These are phyloP conservation scores for Orthosia incerta DNA, from an alignment of 2,888 invertebrate genomes.

Conservation along the genomic window DNA sequence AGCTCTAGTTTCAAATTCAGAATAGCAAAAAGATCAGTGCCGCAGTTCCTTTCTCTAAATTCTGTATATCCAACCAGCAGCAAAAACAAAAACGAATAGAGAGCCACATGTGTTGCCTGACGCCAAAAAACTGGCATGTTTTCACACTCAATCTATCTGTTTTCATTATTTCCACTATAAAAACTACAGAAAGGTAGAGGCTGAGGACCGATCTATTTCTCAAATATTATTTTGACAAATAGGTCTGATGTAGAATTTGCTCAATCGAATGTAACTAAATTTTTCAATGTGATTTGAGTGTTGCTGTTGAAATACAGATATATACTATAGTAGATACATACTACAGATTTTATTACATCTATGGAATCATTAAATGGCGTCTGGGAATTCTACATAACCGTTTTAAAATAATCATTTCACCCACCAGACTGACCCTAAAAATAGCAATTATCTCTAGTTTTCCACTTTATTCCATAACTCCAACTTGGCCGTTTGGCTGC, in stretches of 20 bases:
- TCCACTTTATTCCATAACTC: constrained; percentile 32
- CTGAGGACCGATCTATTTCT: constrained; percentile 19
- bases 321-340: constrained; percentile 7
- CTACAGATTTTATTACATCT: constrained; percentile 21
- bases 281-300: constrained; percentile 12
- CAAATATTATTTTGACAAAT: constrained; percentile 49
- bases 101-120: constrained; percentile 54
- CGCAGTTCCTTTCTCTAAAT: constrained; percentile 26
- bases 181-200: constrained; percentile 31
- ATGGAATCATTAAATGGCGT: constrained; percentile 8
- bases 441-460: constrained; percentile 11
- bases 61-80: constrained; percentile 36
- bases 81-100: constrained; percentile 56
- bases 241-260: constrained; percentile 20
- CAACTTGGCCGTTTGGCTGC: constrained; percentile 18
- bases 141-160: constrained; percentile 49
- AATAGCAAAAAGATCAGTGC: constrained; percentile 1
- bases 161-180: constrained; percentile 46
- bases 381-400: constrained; percentile 12
- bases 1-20: constrained; percentile 7
- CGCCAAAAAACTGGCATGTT: constrained; percentile 56
- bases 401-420: constrained; percentile 9
- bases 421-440: background rate
- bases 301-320: constrained; percentile 11
- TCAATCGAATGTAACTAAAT: constrained; percentile 19